Base-by-base conservation (phyloP, 2,888 invertebrate genomes). In the Steinernema hermaphroditum region DNA sequence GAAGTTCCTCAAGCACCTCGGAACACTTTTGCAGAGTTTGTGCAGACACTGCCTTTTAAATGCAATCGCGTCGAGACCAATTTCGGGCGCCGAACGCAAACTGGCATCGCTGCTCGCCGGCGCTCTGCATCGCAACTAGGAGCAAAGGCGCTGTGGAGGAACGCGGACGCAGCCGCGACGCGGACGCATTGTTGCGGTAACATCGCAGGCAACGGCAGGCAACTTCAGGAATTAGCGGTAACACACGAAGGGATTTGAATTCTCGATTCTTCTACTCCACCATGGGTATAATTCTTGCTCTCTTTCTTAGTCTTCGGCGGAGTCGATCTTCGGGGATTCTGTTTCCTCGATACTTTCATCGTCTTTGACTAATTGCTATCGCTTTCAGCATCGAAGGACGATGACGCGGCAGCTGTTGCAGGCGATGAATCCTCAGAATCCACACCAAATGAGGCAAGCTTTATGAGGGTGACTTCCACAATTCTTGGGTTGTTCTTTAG, bases 211-310 rank as follows among this genome's bases (percentile, higher is more conserved):
- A 37, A 37, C 37, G 37, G 37, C 27, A 54, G 24, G 24, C 24
- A 54, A 46, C 46, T 54, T 54, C 54, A 54, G 54, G 54, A 27
- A 54, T 54, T 54, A 12, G 22, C 54, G 27, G 54, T 22, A 22
- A 54, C 19, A 19, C 54, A 54, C 54, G 54, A 54, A 14, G 54
- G 54, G 54, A 54, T 54, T 54, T 27, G 22, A 54, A 54, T 54
- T 27, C 37, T 37, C 54, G 54, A 54, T 27, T 54, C 54, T 24
- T 54, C 27, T 22, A 54, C 54, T 54, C 12, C 54, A 54, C 54
- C 2, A 54, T 54, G 54, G 54, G 54, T 54, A 54, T 54, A 54
- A 4, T 27, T 24, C 27, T 54, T 22, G 6, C 2, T 24, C 27
- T 54, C 19, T 54, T 6, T 9, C 16, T 4, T 6, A 9, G 46